Conservation (phyloP, 2,797 vertebrate species). For the Paratrypauchen microcephalus region DNA sequence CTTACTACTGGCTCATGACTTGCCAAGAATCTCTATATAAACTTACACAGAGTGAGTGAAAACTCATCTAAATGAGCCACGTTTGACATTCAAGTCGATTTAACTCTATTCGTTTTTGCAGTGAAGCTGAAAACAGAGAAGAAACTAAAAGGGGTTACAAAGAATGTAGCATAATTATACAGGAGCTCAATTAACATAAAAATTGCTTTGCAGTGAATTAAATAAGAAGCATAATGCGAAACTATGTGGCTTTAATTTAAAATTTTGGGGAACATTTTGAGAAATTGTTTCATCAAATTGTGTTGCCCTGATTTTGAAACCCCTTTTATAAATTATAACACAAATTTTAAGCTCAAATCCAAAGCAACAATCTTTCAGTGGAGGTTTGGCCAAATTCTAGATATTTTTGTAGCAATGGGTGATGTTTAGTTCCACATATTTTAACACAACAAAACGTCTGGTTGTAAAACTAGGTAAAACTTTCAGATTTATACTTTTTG, state of each 20-base stretch:
- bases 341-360: constrained; percentile 21
- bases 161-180: constrained; percentile 38
- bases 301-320: constrained; percentile 35
- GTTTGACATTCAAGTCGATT: not conserved
- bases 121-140: not conserved
- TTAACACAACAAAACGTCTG: no score
- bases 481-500: no score
- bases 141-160: not conserved
- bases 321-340: not conserved
- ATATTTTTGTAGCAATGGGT: not conserved
- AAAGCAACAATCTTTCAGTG: constrained; percentile 34
- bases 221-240: not conserved
- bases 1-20: no score
- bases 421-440: no score
- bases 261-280: not conserved
- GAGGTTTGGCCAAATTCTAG: not conserved
- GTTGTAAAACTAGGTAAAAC: no score
- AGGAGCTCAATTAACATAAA: constrained; percentile 24
- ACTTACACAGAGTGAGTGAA: no score
- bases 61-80: not conserved
- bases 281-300: constrained; percentile 8
- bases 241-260: not conserved
- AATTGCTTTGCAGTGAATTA: not conserved
- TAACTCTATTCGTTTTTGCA: not conserved
- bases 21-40: no score